Conservation (phyloP, 2,113 vertebrate genomes). For the Perca flavescens region DNA sequence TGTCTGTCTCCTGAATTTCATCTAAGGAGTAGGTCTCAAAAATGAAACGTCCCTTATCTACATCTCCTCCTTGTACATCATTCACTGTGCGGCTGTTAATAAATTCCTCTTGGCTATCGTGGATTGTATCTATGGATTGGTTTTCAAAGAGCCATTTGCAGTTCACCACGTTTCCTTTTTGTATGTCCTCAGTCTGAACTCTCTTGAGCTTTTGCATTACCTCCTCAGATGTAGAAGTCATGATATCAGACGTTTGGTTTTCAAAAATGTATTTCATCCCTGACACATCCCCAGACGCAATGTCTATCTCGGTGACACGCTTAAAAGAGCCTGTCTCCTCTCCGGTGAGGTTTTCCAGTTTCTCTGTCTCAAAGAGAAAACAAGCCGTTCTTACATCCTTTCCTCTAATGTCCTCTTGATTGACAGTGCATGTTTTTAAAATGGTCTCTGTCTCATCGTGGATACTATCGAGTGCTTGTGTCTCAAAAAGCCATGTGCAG, state of each 20-base stretch:
- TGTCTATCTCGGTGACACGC: constrained; percentile 86
- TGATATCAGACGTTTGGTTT: constrained; percentile 88
- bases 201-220: constrained; percentile 87
- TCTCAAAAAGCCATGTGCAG: constrained; percentile 93
- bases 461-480: constrained; percentile 88
- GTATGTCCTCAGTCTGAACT: constrained; percentile 88
- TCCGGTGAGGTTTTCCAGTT: constrained; percentile 87
- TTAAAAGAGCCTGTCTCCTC: constrained; percentile 85
- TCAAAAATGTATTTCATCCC: constrained; percentile 92
- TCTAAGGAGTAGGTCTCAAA: constrained; percentile 92
- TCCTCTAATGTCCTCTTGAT: constrained; percentile 89
- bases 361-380: constrained; percentile 93
- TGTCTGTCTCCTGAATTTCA: constrained; percentile 85
- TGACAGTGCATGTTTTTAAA: constrained; percentile 84
- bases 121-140: constrained; percentile 87
- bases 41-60: constrained; percentile 89
- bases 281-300: constrained; percentile 91
- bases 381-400: constrained; percentile 89
- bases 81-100: constrained; percentile 82
- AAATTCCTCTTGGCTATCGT: constrained; percentile 77
- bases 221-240: constrained; percentile 89
- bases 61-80: constrained; percentile 90
- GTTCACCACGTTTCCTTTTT: constrained; percentile 89
- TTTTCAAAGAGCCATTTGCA: constrained; percentile 94
- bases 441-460: constrained; percentile 83